Evolutionary conservation across 2,797 vertebrate genomes (phyloP).

Genomic region (Chiroxiphia lanceolata): DNA sequence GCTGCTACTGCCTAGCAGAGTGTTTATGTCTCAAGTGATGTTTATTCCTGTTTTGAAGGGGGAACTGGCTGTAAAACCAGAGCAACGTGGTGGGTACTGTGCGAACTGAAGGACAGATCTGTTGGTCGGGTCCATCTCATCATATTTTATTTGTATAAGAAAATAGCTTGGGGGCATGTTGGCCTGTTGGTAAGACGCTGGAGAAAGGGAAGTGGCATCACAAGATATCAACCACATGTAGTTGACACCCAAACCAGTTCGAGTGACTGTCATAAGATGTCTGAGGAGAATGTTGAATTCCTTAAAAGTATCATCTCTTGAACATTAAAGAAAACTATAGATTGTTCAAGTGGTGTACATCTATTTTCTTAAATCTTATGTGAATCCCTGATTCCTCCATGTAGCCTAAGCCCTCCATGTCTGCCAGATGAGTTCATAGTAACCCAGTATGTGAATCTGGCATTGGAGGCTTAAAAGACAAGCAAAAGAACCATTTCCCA

Average conservation of each 20-base stretch:
- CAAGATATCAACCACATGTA: background rate
- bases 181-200: background rate
- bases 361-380: background rate
- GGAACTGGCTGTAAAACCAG: background rate
- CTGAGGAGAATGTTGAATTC: background rate
- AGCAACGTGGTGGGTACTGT: background rate
- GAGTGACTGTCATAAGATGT: background rate
- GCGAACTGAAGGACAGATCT: fast-evolving
- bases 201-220: background rate
- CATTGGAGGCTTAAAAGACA: background rate
- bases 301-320: background rate
- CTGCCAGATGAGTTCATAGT: background rate
- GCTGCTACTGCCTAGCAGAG: background rate
- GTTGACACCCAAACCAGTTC: background rate
- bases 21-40: background rate
- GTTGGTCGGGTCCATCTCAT: background rate
- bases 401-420: background rate
- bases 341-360: background rate
- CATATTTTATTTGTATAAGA: background rate
- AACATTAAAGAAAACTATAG: background rate
- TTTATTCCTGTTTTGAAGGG: background rate
- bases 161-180: background rate
- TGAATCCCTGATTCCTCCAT: background rate
- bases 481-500: background rate
- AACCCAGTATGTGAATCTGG: background rate